Evolutionary conservation across 2,797 vertebrate species (phyloP).

Genomic region (Centroberyx gerrardi): DNA sequence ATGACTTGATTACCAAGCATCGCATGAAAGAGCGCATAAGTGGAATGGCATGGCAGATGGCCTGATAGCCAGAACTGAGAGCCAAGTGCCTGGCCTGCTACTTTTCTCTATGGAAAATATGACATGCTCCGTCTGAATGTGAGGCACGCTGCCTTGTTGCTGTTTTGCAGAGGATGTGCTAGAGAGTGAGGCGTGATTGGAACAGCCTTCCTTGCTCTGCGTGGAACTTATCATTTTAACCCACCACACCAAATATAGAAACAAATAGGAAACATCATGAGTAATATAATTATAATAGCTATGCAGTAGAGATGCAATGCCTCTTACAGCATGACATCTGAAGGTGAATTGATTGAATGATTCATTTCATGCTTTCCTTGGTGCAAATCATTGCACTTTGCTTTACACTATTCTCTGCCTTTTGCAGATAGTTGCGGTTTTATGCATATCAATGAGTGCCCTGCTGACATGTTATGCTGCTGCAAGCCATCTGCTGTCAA

Average conservation of each 20-base stretch:
- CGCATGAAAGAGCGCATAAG: slow-evolving; percentile 60
- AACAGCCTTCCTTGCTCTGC: slow-evolving; percentile 39
- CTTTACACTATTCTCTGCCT: slow-evolving; percentile 27
- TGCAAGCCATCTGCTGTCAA: slow-evolving; percentile 65
- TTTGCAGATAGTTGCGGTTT: slow-evolving; percentile 60
- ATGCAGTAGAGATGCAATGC: slow-evolving; percentile 23
- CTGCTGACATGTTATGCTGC: slow-evolving; percentile 70
- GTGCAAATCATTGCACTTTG: slow-evolving; percentile 11
- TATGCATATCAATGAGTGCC: slow-evolving; percentile 59
- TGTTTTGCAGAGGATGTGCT: slow-evolving; percentile 41
- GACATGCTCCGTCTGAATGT: slow-evolving; percentile 56
- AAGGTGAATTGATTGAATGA: slow-evolving; percentile 44
- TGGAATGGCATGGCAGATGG: slow-evolving; percentile 69
- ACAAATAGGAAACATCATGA: slow-evolving; percentile 56
- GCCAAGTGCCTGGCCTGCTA: slow-evolving; percentile 67
- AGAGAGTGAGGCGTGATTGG: slow-evolving; percentile 42
- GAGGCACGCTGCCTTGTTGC: slow-evolving; percentile 55
- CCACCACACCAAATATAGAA: slow-evolving; percentile 70
- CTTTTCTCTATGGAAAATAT: slow-evolving; percentile 71
- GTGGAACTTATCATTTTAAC: slow-evolving; percentile 52
- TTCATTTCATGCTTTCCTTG: slow-evolving; percentile 33
- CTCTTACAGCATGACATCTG: slow-evolving; percentile 30
- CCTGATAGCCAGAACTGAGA: slow-evolving; percentile 56
- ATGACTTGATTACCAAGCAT: slow-evolving; percentile 66
- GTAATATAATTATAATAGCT: slow-evolving; percentile 44